Base-by-base conservation (phyloP, 53 echinoderm and acorn worm species). In the Henricia sp. region DNA sequence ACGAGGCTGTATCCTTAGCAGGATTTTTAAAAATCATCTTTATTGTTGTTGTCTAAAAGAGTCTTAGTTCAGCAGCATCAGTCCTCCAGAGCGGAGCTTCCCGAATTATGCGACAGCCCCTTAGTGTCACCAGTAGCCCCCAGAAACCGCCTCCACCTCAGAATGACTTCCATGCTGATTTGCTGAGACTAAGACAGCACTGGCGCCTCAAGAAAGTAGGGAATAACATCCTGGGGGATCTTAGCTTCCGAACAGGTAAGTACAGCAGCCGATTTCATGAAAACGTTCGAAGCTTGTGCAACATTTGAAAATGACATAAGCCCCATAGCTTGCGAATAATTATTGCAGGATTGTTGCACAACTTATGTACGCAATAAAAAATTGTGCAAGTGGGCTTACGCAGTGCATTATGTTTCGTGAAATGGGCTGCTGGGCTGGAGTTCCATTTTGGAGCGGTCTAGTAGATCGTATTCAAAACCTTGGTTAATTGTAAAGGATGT, bases 151-250 rank as follows among this genome's bases (percentile, higher is more conserved):
- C 71, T 36, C 83, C 56, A 19, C 59, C 60, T 12, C 89, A 89
- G 74, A 86, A 87, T 41, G 94, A 96, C 59, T 96, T 96, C 85
- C 94, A 94, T 68, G 71, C 88, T 2, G 97, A 94, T 44, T 90
- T 94, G 35, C 92, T 87, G 20, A 64, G 83, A 25, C 50, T 96
- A 26, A 50, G 91, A 41, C 89, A 92, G 74, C 87, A 92, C 39
- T 94, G 94, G 97, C 88, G 97, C 67, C 88, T 94, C n/a, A 96
- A 94, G 90, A 91, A 88, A 52, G 90, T 96, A 28, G 96, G 96
- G 52, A 88, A 83, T 64, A 93, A 88, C 50, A 96, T 96, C 39
- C 87, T 96, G 33, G 96, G 96, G 6, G 96, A 96, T 72, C 92
- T 96, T 19, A 96, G 96, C 82, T 96, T 96, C 77, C 85, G 92